A percentile compares a stretch with the other conserved stretches of the same genome.
phyloP scores from a whole-genome alignment of 1,140 invertebrate genomes.

The Dendrolimus kikuchii region DNA sequence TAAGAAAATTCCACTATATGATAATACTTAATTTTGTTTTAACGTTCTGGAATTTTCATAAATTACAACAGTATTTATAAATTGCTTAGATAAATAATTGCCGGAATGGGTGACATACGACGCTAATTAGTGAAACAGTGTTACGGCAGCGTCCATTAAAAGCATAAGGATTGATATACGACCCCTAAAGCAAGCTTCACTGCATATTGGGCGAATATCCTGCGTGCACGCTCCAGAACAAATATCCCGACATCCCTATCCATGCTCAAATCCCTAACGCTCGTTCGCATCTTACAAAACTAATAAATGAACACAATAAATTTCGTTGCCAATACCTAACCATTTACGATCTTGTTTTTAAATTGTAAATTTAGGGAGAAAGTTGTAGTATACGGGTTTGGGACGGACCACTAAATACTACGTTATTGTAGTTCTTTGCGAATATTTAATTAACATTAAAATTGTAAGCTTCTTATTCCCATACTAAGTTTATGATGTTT shows the following conservation, averaged over 20 bases:
- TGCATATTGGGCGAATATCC: conserved; percentile 35
- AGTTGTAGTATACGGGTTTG: conserved; percentile 1
- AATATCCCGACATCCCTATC: conserved; percentile 44
- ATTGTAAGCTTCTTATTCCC: no score
- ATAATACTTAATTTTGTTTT: no score
- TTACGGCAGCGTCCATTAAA: conserved; percentile 40
- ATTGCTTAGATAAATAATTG: no score
- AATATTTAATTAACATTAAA: no score
- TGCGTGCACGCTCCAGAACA: conserved; percentile 36
- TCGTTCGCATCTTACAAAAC: conserved; percentile 44
- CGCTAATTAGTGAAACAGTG: conserved; percentile 34
- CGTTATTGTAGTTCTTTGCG: background rate
- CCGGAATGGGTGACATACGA: background rate
- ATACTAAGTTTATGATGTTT: no score
- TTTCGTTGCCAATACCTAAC: conserved; percentile 38
- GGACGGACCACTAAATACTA: background rate
- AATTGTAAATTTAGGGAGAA: conserved; percentile 16
- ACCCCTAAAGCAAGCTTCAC: conserved; percentile 28
- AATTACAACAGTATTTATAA: background rate
- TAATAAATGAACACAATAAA: conserved; percentile 60
- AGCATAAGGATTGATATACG: conserved; percentile 48
- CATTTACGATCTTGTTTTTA: conserved; percentile 16
- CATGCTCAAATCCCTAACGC: conserved; percentile 35
- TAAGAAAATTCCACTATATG: no score
- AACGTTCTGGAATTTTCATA: background rate